A percentile compares a stretch with the other conserved stretches of the same genome.
phyloP scores from a whole-genome alignment of 2,888 invertebrate genomes.

The Nycteola revayana region DNA sequence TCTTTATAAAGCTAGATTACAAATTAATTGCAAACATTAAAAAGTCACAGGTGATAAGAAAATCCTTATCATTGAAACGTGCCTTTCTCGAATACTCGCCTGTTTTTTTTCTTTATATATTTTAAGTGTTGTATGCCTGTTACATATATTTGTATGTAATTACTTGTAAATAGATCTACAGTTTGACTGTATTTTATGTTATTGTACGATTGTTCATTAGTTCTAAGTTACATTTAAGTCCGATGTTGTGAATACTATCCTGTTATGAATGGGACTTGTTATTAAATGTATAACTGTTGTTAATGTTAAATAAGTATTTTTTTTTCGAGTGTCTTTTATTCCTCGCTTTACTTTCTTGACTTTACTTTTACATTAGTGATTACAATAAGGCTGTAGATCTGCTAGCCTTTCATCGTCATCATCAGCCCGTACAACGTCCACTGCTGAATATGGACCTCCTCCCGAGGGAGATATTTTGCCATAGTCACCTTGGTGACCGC shows the following conservation, averaged over 20 bases:
- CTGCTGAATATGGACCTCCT: too few relatives aligned
- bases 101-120: too few relatives aligned
- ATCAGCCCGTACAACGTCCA: too few relatives aligned
- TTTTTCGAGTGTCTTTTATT: conserved; percentile 18
- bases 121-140: conserved; percentile 6
- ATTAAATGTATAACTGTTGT: conserved; percentile 31
- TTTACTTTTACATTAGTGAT: neutral
- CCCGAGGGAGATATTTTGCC: too few relatives aligned
- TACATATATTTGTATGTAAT: conserved; percentile 4
- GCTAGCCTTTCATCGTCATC: too few relatives aligned
- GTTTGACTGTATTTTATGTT: conserved; percentile 22
- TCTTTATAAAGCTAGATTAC: too few relatives aligned
- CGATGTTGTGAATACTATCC: conserved; percentile 40
- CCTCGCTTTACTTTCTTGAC: neutral
- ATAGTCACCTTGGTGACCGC: too few relatives aligned
- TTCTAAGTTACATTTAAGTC: conserved; percentile 32
- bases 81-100: too few relatives aligned
- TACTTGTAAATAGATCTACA: conserved; percentile 24
- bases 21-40: too few relatives aligned
- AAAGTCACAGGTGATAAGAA: too few relatives aligned
- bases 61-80: too few relatives aligned
- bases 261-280: conserved; percentile 41
- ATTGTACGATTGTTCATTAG: conserved; percentile 18
- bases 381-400: too few relatives aligned
- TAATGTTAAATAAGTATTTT: conserved; percentile 35